These are phyloP conservation scores for Steatornis caripensis DNA, from an alignment of 2,113 vertebrate species.

Conservation along the genomic window DNA sequence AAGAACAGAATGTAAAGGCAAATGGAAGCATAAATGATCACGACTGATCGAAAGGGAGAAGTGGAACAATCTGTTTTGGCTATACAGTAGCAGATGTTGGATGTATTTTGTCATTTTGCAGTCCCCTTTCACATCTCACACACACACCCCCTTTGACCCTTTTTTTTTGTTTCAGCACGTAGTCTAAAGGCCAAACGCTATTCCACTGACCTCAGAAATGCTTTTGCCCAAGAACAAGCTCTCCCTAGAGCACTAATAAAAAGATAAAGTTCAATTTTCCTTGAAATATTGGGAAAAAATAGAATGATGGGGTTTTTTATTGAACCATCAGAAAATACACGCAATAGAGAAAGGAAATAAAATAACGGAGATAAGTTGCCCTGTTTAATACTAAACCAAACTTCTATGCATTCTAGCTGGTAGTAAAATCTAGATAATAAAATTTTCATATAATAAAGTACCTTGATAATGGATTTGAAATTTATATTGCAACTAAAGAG, in stretches of 20 bases:
- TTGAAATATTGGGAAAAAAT: neutral
- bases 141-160: neutral
- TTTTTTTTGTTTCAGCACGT: neutral
- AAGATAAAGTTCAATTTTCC: neutral
- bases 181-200: neutral
- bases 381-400: neutral
- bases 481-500: neutral
- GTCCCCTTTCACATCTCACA: neutral
- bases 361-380: neutral
- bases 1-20: conserved; percentile 50
- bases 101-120: neutral
- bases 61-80: neutral
- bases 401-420: neutral
- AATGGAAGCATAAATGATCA: conserved; percentile 42
- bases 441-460: neutral
- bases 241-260: neutral
- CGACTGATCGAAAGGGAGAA: neutral
- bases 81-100: neutral
- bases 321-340: neutral
- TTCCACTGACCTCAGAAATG: neutral
- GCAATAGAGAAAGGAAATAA: neutral
- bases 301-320: neutral
- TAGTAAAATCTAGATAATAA: neutral
- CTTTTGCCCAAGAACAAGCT: neutral
- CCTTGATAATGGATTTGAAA: neutral